phyloP scores from a whole-genome alignment of 2,797 vertebrate genomes.

The Valencia hispanica region DNA sequence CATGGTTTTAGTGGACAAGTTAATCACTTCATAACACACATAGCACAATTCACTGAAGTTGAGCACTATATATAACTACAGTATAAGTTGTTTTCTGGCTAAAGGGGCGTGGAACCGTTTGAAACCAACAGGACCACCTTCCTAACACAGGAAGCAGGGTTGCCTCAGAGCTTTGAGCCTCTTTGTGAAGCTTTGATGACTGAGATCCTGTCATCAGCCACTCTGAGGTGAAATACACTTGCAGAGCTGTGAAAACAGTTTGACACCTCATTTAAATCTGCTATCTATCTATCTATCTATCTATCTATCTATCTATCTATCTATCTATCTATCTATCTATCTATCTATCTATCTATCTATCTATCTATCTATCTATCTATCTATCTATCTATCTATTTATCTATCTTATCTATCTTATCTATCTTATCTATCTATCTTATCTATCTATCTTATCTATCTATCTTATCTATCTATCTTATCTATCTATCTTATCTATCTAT shows the following conservation, averaged over 20 bases:
- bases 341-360: background rate
- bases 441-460: no score
- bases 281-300: no score
- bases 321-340: conserved; percentile 1
- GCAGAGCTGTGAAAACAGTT: conserved; percentile 50
- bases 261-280: conserved; percentile 34
- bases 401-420: no score
- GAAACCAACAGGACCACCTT: no score
- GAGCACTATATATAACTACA: no score
- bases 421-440: background rate
- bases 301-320: background rate
- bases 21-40: no score
- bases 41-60: no score
- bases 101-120: background rate
- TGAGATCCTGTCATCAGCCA: background rate
- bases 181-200: background rate
- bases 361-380: conserved; percentile 2
- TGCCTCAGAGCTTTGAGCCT: background rate
- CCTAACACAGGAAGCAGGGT: background rate
- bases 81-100: background rate
- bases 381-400: no score
- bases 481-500: no score
- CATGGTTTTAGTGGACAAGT: no score
- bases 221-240: conserved; percentile 11
- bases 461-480: background rate